Percentiles rank a stretch among this genome's conserved stretches.
Evolutionary conservation across 2,888 invertebrate genomes (phyloP).

Genomic region (Spodoptera exigua): DNA sequence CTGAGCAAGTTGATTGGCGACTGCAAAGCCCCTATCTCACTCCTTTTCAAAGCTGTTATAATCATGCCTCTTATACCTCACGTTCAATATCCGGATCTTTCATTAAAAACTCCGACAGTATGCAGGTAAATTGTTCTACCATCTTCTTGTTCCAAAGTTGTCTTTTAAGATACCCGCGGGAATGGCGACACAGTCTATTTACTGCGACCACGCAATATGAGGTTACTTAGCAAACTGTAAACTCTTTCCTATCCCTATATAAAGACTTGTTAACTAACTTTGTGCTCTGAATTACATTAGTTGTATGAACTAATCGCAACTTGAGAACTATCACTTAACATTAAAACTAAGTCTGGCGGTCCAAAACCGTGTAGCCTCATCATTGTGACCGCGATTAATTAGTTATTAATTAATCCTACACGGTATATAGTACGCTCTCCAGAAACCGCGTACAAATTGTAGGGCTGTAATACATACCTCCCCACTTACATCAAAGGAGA

Average conservation of each 20-base stretch:
- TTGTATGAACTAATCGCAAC: constrained; percentile 36
- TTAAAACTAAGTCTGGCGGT: constrained; percentile 27
- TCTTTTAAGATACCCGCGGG: constrained; percentile 9
- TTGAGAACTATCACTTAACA: constrained; percentile 36
- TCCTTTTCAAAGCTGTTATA: constrained; percentile 1
- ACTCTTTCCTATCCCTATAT: constrained; percentile 32
- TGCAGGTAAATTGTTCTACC: not conserved
- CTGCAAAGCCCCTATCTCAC: not conserved
- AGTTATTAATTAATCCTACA: constrained; percentile 35
- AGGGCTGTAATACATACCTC: constrained; percentile 5
- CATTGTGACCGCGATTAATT: constrained; percentile 36
- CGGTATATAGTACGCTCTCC: constrained; percentile 6
- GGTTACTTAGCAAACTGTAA: constrained; percentile 19
- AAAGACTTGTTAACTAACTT: constrained; percentile 33
- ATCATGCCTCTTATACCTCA: not conserved
- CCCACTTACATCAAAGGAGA: constrained; percentile 42
- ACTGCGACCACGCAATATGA: constrained; percentile 3
- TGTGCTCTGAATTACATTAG: constrained; percentile 34
- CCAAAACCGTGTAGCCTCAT: constrained; percentile 6
- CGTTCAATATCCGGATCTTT: constrained; percentile 7
- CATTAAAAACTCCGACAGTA: not conserved
- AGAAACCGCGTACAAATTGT: constrained; percentile 15
- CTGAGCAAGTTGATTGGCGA: constrained; percentile 1
- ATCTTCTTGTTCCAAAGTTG: not conserved
- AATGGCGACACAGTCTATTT: constrained; percentile 9